Evolutionary conservation across 2,888 invertebrate species (phyloP).

Genomic region (Megalurothrips usitatus): DNA sequence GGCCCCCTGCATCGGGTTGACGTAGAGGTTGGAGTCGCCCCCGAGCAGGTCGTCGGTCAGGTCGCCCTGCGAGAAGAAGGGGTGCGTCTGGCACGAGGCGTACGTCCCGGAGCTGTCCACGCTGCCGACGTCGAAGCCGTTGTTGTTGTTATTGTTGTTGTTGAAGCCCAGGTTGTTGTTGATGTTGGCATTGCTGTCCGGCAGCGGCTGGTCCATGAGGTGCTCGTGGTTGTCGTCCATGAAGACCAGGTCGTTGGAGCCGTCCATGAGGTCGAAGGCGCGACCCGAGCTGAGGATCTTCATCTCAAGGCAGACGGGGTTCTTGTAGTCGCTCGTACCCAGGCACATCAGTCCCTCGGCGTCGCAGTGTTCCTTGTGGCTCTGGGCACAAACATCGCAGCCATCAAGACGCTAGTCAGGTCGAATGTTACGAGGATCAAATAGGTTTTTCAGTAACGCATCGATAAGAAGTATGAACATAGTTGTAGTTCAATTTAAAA

Average conservation of each 20-base stretch:
- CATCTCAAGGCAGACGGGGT: constrained; percentile 77
- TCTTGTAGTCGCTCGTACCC: constrained; percentile 77
- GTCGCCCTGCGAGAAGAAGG: constrained; percentile 82
- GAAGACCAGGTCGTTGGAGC: constrained; percentile 36
- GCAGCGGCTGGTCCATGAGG: constrained; percentile 38
- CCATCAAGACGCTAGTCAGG: too few species aligned
- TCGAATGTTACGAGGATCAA: too few species aligned
- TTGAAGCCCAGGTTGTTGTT: constrained; percentile 38
- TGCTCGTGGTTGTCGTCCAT: constrained; percentile 36
- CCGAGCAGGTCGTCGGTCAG: constrained; percentile 53
- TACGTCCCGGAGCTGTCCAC: constrained; percentile 86
- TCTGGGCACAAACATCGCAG: constrained; percentile 52
- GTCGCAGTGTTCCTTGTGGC: constrained; percentile 86
- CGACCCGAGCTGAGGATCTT: constrained; percentile 56
- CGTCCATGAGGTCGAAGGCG: constrained; percentile 48
- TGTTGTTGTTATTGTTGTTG: constrained; percentile 43
- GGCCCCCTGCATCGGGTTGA: constrained; percentile 67
- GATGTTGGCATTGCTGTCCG: constrained; percentile 35
- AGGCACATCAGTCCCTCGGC: constrained; percentile 85
- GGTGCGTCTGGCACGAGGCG: constrained; percentile 94
- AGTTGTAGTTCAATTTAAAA: too few species aligned
- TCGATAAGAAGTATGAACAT: too few species aligned
- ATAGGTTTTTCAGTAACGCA: too few species aligned
- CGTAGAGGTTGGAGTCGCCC: constrained; percentile 79
- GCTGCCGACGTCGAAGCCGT: constrained; percentile 53